A percentile compares a stretch with the other conserved stretches of the same genome.
phyloP scores from a whole-genome alignment of 2,888 invertebrate species.

The Lycia hirtaria region DNA sequence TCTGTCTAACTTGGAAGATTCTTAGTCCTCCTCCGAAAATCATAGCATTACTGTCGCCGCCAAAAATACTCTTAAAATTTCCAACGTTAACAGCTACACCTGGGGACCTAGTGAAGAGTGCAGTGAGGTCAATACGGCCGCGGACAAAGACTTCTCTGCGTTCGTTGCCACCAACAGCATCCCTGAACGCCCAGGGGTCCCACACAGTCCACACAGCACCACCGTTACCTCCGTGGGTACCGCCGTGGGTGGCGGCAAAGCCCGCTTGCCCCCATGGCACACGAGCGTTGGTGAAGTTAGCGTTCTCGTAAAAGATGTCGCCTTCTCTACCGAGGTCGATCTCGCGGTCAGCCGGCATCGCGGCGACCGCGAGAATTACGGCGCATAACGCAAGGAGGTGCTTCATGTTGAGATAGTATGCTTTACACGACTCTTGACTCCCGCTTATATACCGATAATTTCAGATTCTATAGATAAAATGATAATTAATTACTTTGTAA shows the following conservation, averaged over 20 bases:
- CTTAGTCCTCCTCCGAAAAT: conserved; percentile 22
- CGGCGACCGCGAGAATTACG: not conserved
- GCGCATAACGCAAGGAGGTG: not conserved
- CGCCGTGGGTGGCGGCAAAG: conserved; percentile 6
- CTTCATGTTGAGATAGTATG: conserved; percentile 10
- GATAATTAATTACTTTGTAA: not conserved
- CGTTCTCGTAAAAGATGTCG: not conserved
- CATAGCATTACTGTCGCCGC: conserved; percentile 22
- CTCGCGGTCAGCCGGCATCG: conserved; percentile 3
- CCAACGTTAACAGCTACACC: conserved; percentile 21
- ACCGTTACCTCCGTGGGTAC: conserved; percentile 21
- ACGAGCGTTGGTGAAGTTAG: not conserved
- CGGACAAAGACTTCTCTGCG: conserved; percentile 17
- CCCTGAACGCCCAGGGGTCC: conserved; percentile 26
- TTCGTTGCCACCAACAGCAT: conserved; percentile 5
- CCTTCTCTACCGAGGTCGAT: not conserved
- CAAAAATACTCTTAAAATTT: conserved; percentile 13
- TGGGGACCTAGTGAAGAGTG: conserved; percentile 23
- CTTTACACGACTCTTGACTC: not conserved
- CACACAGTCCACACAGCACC: conserved; percentile 28
- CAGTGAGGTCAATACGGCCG: conserved; percentile 23
- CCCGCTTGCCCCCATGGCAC: conserved; percentile 1
- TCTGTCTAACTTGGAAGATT: not conserved
- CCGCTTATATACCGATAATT: conserved; percentile 1
- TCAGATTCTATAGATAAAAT: not conserved